Base-by-base conservation (phyloP, 2,888 invertebrate genomes). In the Ochropleura leucogaster region DNA sequence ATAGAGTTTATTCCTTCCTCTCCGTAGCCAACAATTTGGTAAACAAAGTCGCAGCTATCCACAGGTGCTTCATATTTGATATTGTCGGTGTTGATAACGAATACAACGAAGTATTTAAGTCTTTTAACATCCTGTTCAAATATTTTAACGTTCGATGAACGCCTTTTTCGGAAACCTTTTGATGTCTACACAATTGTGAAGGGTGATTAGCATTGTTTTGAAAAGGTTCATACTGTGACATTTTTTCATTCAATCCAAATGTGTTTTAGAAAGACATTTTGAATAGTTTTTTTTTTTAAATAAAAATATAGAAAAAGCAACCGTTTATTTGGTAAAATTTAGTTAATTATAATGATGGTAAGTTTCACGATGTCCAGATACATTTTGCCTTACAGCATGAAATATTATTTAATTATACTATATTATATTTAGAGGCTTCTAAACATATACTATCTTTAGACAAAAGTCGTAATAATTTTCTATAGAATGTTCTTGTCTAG, bases 131-230 rank as follows among this genome's bases (percentile, higher is more conserved):
- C 44, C 40, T 66, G 79, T 46, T 72, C 51, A 63, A 66, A 63
- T 66, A 18, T 65, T 49, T 59, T 53, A 20, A 64, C 20, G 44
- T 68, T 46, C 14, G 47, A 49, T 18, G 20, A 53, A 46, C 16
- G 55, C 55, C 46, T 63, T 68, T 60, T 42, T 14, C 46, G 16
- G 44, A 65, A 79, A 60, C 20, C 44, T 60, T 59, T 80, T 68
- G 59, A 68, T 60, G 55, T 67, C 47, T 53, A 3, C 30, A n/a
- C 51, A 67, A 60, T 80, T 68, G 47, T 49, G 20, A 65, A 65
- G 40, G 59, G 20, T 46, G 62, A 72, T 72, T 44, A 51, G 51
- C 51, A 60, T 74, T 60, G 60, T 80, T 65, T 53, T 9, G 3
- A 47, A 79, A 79, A 59, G 57, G 63, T 57, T 64, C 2, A 14